Evolutionary conservation across 2,888 invertebrate genomes (phyloP), one percentile per base, ranked within the genome.

Genomic region (Octonoba sinensis): DNA sequence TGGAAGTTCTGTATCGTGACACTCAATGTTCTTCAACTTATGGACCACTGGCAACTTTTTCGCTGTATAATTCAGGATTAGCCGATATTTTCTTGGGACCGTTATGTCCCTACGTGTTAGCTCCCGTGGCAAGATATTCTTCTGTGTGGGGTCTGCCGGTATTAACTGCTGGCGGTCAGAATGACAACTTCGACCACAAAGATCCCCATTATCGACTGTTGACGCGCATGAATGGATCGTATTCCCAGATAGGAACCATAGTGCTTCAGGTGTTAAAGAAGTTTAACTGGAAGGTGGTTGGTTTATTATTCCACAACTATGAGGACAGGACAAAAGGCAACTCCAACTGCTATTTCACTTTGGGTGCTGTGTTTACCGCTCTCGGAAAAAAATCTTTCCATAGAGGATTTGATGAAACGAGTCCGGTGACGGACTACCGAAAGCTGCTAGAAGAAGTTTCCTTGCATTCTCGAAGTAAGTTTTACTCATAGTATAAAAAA

Each of bases 11-110:
- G 83, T 92, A 92, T 86, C 89, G 93, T 83, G 93, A 95, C 86
- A 93, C 94, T 0, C 90, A 91, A 70, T 94, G 94, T 87, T 94
- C 94, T 44, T 94, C 94, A 3, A 92, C 92, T 0, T 91, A 91
- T 86, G 95, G 94, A 0, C 93, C 94, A 0, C 89, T 95, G 67
- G 93, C 93, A 8, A 93, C 94, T 22, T 93, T 95, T 87, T 93
- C 95, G 85, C 92, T 93, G 86, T 92, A 93, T 88, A 91, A 91
- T 85, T 92, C 92, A 85, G 90, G 91, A 84, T 91, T 91, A 89
- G 86, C 92, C 91, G 94, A 96, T 90, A 95, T 93, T 13, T 93
- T 96, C 87, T 91, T 96, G 87, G 96, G 96, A 0, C 93, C 96
- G 56, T 93, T 95, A 18, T 95, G 95, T 88, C 94, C 94, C 87